Percentiles rank a stretch among this genome's conserved stretches.
Evolutionary conservation across 2,888 invertebrate genomes (phyloP).

Genomic region (Aspidiotus rigidus): DNA sequence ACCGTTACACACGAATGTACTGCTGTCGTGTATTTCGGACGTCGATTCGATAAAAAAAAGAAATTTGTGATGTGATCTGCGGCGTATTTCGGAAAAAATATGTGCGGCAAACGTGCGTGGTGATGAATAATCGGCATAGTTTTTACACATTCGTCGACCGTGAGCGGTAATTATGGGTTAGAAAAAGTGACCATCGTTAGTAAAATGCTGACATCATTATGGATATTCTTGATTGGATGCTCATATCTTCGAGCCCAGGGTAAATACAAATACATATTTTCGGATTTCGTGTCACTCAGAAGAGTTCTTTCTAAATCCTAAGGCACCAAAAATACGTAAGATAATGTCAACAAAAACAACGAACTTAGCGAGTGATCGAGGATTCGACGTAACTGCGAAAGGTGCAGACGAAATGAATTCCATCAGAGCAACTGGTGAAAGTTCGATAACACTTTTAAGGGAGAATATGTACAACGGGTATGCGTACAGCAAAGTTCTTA

Average conservation of each 20-base stretch:
- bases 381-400: too few species aligned
- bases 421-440: too few species aligned
- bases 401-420: too few species aligned
- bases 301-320: too few species aligned
- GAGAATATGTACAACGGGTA: too few species aligned
- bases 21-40: not conserved
- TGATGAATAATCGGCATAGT: not conserved
- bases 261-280: not conserved
- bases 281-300: too few species aligned
- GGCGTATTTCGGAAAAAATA: not conserved
- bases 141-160: not conserved
- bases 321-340: too few species aligned
- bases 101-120: not conserved
- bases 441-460: too few species aligned
- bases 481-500: too few species aligned
- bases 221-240: not conserved
- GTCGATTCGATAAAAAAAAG: not conserved
- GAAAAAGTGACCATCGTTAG: not conserved
- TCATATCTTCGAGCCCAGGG: not conserved
- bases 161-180: slow-evolving; percentile 3
- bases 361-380: too few species aligned
- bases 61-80: not conserved
- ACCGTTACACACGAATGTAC: not conserved
- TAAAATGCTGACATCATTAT: slow-evolving; percentile 2
- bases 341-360: too few species aligned